Evolutionary conservation across 2,113 vertebrate genomes (phyloP), one percentile per base, ranked within the genome.

Genomic region (Petaurus breviceps): DNA sequence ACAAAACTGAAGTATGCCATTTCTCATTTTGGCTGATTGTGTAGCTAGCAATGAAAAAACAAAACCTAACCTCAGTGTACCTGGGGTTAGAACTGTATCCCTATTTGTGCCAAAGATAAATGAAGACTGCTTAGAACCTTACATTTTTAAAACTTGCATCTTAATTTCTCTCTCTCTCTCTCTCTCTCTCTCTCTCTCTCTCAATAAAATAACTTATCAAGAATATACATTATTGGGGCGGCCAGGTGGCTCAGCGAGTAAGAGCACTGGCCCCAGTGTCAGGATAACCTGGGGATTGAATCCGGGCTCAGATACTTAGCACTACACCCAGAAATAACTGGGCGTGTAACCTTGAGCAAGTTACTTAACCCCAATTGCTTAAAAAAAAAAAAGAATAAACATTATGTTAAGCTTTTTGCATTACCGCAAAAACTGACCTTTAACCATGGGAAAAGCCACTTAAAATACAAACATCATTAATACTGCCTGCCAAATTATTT

Each of bases 1-100:
- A 96, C 93, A 50, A 91, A 11, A 93, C 31, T 92, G 89, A 0
- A 77, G 5, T 23, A 16, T 93, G 51, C 51, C 26, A 47, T 90
- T n/a, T 93, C 94, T 92, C 47, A 51, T 8, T 68, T 91, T 6
- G 28, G 12, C 19, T 95, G 24, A 52, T 90, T 93, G 91, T 93
- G 50, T 50, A 90, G 77, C 12, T 90, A n/a, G 90, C 2, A n/a
- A 91, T 47, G 22, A 95, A 2, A 8, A 90, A 28, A 61, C 12
- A 68, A 68, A 37, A 68, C 3, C 24, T 91, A 53, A 53, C 12
- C 53, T 90, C 61, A 92, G n/a, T 90, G 54, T 53, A 95, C 3
- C 25, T 46, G 52, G 16, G 4, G 9, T 61, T n/a, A 90, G 93
- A 93, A 51, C 26, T 26, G 5, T 26, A 55, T 55, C 25, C 54